These are phyloP conservation scores for Saccopteryx leptura DNA, from an alignment of 2,113 vertebrate genomes.

Conservation along the genomic window DNA sequence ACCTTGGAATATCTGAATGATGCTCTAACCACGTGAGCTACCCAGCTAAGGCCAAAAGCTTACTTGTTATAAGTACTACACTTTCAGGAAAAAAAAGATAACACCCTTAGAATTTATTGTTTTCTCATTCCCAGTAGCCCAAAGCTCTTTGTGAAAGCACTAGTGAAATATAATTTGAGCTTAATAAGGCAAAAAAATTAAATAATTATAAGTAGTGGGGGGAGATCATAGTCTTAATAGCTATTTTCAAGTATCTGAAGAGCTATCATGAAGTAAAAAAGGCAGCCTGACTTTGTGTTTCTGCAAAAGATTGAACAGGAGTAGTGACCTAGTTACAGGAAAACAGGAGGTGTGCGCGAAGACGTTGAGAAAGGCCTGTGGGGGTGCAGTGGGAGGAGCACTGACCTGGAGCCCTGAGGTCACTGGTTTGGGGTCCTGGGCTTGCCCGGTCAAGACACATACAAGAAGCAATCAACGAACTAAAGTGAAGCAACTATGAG, in stretches of 20 bases:
- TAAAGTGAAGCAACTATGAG: too few relatives aligned
- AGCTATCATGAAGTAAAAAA: neutral
- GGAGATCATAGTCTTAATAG: neutral
- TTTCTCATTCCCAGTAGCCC: neutral
- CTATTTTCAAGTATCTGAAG: neutral
- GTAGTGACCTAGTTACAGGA: too few relatives aligned
- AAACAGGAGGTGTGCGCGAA: neutral
- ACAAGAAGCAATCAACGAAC: too few relatives aligned
- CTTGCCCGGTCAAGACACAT: too few relatives aligned
- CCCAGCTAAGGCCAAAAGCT: neutral
- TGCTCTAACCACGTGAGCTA: neutral
- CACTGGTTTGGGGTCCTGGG: too few relatives aligned
- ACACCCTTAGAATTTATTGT: neutral
- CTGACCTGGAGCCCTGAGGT: too few relatives aligned
- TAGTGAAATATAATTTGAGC: neutral
- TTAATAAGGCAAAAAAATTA: neutral
- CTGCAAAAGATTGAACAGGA: neutral
- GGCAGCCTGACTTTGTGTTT: neutral
- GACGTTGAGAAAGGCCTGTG: too few relatives aligned
- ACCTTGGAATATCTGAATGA: too few relatives aligned
- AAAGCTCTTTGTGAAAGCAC: conserved; percentile 20
- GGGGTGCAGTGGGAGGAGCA: too few relatives aligned
- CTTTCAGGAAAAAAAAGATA: neutral
- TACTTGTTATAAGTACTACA: neutral
- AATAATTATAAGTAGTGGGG: neutral